These are phyloP conservation scores for Chamaedrilus cognettii DNA, from an alignment of 2,888 invertebrate species.

Conservation along the genomic window DNA sequence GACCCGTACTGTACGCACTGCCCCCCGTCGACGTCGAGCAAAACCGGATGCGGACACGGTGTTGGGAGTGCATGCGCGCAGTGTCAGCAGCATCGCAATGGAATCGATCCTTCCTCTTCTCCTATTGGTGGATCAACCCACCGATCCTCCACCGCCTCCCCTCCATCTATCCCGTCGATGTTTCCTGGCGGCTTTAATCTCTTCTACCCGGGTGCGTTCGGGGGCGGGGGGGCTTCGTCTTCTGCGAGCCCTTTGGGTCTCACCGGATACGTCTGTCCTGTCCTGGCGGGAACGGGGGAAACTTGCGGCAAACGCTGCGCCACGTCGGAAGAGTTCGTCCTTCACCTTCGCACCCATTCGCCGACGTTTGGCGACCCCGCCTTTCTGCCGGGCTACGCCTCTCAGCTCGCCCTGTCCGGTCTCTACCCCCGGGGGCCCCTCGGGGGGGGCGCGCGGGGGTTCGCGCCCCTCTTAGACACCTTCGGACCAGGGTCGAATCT, in stretches of 20 bases:
- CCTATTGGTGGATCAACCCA: background rate
- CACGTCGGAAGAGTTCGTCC: background rate
- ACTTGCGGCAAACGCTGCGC: background rate
- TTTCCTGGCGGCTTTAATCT: background rate
- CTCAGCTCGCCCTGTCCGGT: background rate
- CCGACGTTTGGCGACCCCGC: background rate
- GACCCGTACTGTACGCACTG: background rate
- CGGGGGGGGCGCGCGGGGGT: background rate
- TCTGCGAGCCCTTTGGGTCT: background rate
- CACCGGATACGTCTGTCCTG: background rate
- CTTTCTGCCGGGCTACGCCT: background rate
- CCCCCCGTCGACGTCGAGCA: background rate
- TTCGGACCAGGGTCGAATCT: background rate
- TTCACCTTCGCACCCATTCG: background rate
- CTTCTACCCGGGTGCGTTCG: slow-evolving; percentile 3
- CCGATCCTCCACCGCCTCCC: background rate
- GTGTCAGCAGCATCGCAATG: background rate
- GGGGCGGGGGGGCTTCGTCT: too few species aligned
- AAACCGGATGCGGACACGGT: background rate
- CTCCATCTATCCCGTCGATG: background rate
- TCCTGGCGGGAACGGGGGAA: background rate
- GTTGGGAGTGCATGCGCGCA: background rate
- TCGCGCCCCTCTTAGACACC: background rate
- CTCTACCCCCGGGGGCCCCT: background rate
- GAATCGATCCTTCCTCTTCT: background rate